A percentile compares a stretch with the other conserved stretches of the same genome.
Evolutionary conservation across 2,888 invertebrate species (phyloP).

Genomic region (Clitarchus hookeri): DNA sequence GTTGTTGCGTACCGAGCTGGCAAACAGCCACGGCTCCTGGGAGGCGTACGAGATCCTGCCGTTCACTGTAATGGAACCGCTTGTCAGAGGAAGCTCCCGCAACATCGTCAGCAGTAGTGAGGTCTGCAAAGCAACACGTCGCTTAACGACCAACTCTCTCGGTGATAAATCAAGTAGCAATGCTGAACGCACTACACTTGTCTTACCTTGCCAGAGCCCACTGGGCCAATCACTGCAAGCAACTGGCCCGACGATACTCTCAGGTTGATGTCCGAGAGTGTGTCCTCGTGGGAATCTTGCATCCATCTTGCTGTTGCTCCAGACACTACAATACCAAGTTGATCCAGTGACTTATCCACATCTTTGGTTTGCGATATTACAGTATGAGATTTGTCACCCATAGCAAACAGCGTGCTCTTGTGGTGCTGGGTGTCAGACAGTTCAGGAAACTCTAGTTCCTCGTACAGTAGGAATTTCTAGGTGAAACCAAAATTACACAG

Average conservation of each 20-base stretch:
- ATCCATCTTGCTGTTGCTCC: conserved; percentile 44
- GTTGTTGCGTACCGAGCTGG: conserved; percentile 86
- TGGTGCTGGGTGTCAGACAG: neutral
- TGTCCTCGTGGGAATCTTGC: conserved; percentile 54
- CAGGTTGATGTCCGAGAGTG: conserved; percentile 68
- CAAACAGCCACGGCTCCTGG: conserved; percentile 86
- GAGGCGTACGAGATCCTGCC: conserved; percentile 79
- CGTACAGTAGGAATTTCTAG: conserved; percentile 62
- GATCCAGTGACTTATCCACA: neutral
- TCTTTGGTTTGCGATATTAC: neutral
- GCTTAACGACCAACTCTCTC: neutral
- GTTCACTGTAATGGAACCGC: conserved; percentile 59
- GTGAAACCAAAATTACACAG: neutral
- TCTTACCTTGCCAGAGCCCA: conserved; percentile 37
- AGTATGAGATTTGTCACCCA: neutral
- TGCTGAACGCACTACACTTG: neutral
- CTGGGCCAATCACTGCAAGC: conserved; percentile 37
- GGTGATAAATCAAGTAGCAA: neutral
- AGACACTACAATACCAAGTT: neutral
- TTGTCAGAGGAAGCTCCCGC: conserved; percentile 55
- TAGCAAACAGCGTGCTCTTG: neutral
- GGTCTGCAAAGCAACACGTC: neutral
- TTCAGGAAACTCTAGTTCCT: conserved; percentile 51
- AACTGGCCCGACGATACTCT: conserved; percentile 60
- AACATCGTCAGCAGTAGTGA: conserved; percentile 49